Percentiles rank a stretch among this genome's conserved stretches.
phyloP scores from a whole-genome alignment of 2,888 invertebrate species.

The Tetragonisca angustula region DNA sequence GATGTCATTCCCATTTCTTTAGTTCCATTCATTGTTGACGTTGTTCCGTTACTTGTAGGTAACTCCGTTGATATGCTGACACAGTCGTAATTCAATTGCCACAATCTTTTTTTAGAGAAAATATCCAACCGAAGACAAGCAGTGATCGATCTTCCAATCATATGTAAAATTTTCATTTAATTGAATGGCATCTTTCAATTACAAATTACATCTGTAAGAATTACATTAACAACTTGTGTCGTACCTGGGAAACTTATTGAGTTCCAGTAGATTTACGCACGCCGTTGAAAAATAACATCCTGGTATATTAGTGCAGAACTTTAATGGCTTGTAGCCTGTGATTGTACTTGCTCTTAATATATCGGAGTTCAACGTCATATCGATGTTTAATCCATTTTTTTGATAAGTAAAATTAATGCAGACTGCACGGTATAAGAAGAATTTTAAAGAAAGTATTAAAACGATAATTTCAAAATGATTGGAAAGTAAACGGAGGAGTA shows the following conservation, averaged over 20 bases:
- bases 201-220: background rate
- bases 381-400: slow-evolving; percentile 72
- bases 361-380: slow-evolving; percentile 70
- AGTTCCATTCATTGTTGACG: slow-evolving; percentile 13
- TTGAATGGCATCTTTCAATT: background rate
- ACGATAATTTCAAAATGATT: background rate
- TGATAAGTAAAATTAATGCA: slow-evolving; percentile 78
- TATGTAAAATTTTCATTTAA: slow-evolving; percentile 8
- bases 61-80: slow-evolving; percentile 71
- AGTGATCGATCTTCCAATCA: slow-evolving; percentile 71
- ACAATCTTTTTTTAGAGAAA: slow-evolving; percentile 71
- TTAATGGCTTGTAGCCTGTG: slow-evolving; percentile 74
- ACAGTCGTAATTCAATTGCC: slow-evolving; percentile 78
- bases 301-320: slow-evolving; percentile 75
- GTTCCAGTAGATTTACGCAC: slow-evolving; percentile 75
- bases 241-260: slow-evolving; percentile 75
- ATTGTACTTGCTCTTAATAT: slow-evolving; percentile 69
- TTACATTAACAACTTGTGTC: background rate
- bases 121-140: slow-evolving; percentile 75
- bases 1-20: slow-evolving; percentile 25
- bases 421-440: slow-evolving; percentile 64
- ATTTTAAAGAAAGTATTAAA: background rate
- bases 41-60: slow-evolving; percentile 49
- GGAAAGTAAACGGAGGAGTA: background rate
- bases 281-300: slow-evolving; percentile 76